Evolutionary conservation across 2,797 vertebrate genomes (phyloP), one percentile per base, ranked within the genome.

Genomic region (Philypnodon macrostomus): DNA sequence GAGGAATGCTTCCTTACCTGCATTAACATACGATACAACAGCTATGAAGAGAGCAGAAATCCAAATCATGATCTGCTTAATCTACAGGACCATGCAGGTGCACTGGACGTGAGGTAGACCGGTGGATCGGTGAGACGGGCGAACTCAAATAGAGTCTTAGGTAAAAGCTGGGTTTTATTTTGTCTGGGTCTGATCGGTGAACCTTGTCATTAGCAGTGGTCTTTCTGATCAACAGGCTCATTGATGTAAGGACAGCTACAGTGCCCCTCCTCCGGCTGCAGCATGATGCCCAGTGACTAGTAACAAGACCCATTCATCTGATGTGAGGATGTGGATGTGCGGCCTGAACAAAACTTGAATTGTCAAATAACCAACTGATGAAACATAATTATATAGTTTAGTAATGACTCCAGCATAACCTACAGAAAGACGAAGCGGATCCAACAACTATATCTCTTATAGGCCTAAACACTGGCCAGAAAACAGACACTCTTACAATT

Each of bases 141-240:
- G 26, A 3, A 57, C 67, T 81, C 81, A 74, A 86, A 52, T 63
- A 68, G 51, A 58, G 12, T 19, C 26, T 7, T 46, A 51, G 69
- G 59, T 42, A 63, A 67, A 39, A 64, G 55, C 70, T 0, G 58
- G 73, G 56, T 42, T 75, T 58, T 63, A 52, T 61, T 50, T 53
- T 49, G 51, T 63, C 53, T 67, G 31, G 63, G 46, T 44, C 59
- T 51, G 78, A 75, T 78, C 74, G 49, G 68, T 75, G 77, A 75
- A 77, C 73, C 15, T 53, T 81, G 84, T 84, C 82, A 74, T 79
- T 77, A 69, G 73, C 73, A 78, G 66, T 80, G 78, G 70, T 76
- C 83, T 76, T 80, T 79, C 75, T 77, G 69, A 82, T 85, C 78
- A 88, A 86, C 83, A 69, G 76, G 65, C 81, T 82, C 84, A 85